Base-by-base conservation (phyloP, 2,797 vertebrate species). In the Esox masquinongy region DNA sequence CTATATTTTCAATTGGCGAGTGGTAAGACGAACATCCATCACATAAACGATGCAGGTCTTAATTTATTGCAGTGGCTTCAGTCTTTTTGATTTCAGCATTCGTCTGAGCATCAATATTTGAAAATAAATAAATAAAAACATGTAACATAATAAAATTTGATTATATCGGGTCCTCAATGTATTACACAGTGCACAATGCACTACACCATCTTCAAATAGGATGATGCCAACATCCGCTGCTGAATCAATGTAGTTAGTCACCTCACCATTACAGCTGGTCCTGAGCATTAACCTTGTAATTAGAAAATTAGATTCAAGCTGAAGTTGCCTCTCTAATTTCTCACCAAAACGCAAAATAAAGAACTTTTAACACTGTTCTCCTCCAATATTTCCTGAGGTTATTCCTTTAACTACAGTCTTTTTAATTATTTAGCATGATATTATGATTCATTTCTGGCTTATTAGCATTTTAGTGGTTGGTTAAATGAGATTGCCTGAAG, bases 171-270 rank as follows among this genome's bases (percentile, higher is more conserved):
- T 56, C 8, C 24, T 75, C 73, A 77, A 80, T 85, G 70, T 74
- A 82, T 87, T 81, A 80, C 68, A 15, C 56, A 67, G 75, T 77
- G 68, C 70, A 59, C 59, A 47, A 47, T 47, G 43, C 70, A 78
- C 73, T 70, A 75, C 36, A 74, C 75, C 80, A 64, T 75, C 56
- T 84, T 86, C 79, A 79, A 68, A 86, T 87, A 87, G 74, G 77
- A 80, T 63, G 61, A 69, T 83, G 83, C 78, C 78, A 79, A 74
- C 75, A 67, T 49, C 24, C 70, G 76, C 68, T 75, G 76, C 68
- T 73, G 72, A 74, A 78, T 76, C 80, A 74, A 79, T 59, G 76
- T 73, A 68, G 43, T 68, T 73, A 68, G 56, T 83, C 73, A 70
- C 49, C 69, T 34, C 22, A 68, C 24, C 19, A 53, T 51, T 74